These are phyloP conservation scores for Copidosoma aretas DNA, from an alignment of 2,888 invertebrate species.

Conservation along the genomic window DNA sequence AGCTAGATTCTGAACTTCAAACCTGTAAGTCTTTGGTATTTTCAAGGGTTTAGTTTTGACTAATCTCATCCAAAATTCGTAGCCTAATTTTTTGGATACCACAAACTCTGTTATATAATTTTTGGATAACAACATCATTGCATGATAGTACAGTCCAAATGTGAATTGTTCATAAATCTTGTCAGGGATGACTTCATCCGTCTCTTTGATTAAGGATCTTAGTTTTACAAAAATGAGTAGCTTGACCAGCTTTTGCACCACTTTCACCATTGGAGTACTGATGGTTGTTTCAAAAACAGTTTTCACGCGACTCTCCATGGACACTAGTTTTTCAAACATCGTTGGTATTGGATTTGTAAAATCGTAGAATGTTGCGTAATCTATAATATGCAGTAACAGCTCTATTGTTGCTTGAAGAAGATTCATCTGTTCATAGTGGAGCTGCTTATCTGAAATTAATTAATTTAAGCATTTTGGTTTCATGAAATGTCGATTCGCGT, in stretches of 20 bases:
- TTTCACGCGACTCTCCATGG: conserved; percentile 54
- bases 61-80: conserved; percentile 60
- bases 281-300: conserved; percentile 58
- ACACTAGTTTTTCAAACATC: conserved; percentile 51
- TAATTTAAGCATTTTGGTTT: background rate
- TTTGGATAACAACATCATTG: conserved; percentile 57
- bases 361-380: conserved; percentile 53
- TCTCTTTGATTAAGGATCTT: conserved; percentile 46
- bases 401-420: conserved; percentile 54
- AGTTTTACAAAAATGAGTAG: conserved; percentile 60
- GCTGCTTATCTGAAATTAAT: conserved; percentile 46
- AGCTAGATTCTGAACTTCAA: conserved; percentile 56
- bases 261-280: conserved; percentile 60
- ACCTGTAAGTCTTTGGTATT: conserved; percentile 48
- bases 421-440: conserved; percentile 62
- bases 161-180: conserved; percentile 57
- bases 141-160: conserved; percentile 56
- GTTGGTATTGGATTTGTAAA: conserved; percentile 53
- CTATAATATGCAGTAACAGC: conserved; percentile 54
- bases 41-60: conserved; percentile 46
- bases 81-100: conserved; percentile 58
- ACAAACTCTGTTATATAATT: conserved; percentile 58
- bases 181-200: conserved; percentile 41
- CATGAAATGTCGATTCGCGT: background rate
- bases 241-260: conserved; percentile 65